A percentile compares a stretch with the other conserved stretches of the same genome.
phyloP scores from a whole-genome alignment of 1,140 invertebrate genomes.

The Phortica variegata region DNA sequence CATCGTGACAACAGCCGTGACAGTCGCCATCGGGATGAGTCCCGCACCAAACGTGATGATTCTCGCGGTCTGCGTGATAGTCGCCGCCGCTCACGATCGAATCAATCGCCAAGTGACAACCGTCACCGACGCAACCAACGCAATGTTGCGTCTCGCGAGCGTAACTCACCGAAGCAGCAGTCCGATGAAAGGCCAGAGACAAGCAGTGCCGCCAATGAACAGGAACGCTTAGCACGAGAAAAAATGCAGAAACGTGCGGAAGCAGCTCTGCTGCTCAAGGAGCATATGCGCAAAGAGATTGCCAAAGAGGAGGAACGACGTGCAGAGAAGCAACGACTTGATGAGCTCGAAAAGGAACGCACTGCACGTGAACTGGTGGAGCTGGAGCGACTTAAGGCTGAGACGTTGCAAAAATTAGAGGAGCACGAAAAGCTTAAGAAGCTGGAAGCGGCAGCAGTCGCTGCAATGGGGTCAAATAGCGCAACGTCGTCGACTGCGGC shows the following conservation, averaged over 20 bases:
- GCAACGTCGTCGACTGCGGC: slow-evolving; percentile 17
- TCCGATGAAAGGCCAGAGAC: slow-evolving; percentile 9
- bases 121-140: slow-evolving; percentile 14
- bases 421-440: slow-evolving; percentile 23
- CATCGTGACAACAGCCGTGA: neutral
- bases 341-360: slow-evolving; percentile 50
- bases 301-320: slow-evolving; percentile 57
- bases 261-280: slow-evolving; percentile 59
- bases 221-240: slow-evolving; percentile 45
- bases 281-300: slow-evolving; percentile 62
- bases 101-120: slow-evolving; percentile 3
- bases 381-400: slow-evolving; percentile 46
- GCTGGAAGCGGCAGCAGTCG: slow-evolving; percentile 8
- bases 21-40: neutral
- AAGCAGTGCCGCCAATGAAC: slow-evolving; percentile 20
- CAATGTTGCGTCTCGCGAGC: slow-evolving; percentile 13
- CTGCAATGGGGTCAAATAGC: neutral
- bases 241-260: slow-evolving; percentile 58
- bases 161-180: slow-evolving; percentile 23
- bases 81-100: slow-evolving; percentile 1
- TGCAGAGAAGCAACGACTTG: slow-evolving; percentile 46
- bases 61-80: slow-evolving; percentile 2
- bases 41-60: neutral
- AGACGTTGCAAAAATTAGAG: slow-evolving; percentile 48
- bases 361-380: slow-evolving; percentile 46